Base-by-base conservation (phyloP, 2,797 vertebrate genomes). In the Pseudocheirus occidentalis region DNA sequence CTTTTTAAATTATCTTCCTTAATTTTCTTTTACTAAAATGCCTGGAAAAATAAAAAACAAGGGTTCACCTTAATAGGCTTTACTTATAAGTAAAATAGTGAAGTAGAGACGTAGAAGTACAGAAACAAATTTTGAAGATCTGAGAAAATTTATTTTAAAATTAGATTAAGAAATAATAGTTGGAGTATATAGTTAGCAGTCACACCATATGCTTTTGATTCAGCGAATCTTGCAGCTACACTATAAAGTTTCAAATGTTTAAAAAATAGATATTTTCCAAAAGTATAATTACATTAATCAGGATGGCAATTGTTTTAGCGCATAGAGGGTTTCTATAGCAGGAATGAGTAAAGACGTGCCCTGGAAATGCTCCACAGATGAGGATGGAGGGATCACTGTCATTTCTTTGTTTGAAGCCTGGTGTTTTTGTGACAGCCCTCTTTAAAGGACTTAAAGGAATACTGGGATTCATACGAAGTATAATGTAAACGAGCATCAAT, bases 201-300 rank as follows among this genome's bases (percentile, higher is more conserved):
- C 46, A 50, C 11, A 31, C 93, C 34, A 27, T 91, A 55, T 81
- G 31, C 55, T 96, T 97, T 97, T 95, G 27, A 93, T 93, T 91
- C 16, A 31, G 18, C 81, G 58, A 31, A 92, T 96, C 89, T 95
- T 95, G 92, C 53, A 91, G 40, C 62, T 92, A 16, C 94, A 50
- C 58, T 94, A 59, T 55, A 54, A 90, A 90, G 66, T 93, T 53
- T 93, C 53, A 96, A 95, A 73, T 92, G 62, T 58, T 94, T 90
- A 95, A 56, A 96, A 95, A 95, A 66, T 59, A 95, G 18, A 94
- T 91, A 9, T 56, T 96, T 95, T 28, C 52, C 54, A 94, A 92
- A 97, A 93, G 55, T 34, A 40, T 95, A 91, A 93, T 89, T 73
- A 95, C 96, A 94, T 94, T 95, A 93, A 95, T 94, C 13, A 95